Percentiles rank a stretch among this genome's conserved stretches.
Evolutionary conservation across 1,140 invertebrate species (phyloP).

Genomic region (Trichonephila clavata): DNA sequence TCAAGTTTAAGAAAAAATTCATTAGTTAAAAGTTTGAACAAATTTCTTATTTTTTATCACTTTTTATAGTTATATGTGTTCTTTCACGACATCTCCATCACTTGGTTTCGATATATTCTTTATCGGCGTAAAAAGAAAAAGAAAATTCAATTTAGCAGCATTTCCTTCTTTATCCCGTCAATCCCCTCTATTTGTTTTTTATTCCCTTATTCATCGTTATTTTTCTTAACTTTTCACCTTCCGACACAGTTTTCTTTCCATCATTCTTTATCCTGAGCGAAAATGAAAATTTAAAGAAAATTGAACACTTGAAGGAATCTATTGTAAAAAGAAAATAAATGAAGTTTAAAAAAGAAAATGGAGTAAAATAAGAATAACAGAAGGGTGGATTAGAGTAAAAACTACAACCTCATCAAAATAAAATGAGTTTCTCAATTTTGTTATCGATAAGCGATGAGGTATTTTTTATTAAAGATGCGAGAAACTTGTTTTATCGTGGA

Average conservation of each 20-base stretch:
- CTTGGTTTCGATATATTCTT: neutral
- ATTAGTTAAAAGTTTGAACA: neutral
- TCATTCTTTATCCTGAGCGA: neutral
- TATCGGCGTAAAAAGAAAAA: neutral
- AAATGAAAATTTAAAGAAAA: conserved; percentile 18
- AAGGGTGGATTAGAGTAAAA: neutral
- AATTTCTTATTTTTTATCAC: neutral
- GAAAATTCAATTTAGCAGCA: neutral
- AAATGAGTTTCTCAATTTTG: neutral
- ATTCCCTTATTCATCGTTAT: conserved; percentile 19
- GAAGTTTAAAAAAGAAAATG: neutral
- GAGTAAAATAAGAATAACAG: neutral
- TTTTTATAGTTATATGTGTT: neutral
- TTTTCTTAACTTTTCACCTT: conserved; percentile 28
- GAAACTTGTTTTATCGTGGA: neutral
- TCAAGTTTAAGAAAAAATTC: neutral
- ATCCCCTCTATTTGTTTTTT: neutral
- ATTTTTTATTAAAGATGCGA: neutral
- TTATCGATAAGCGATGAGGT: neutral
- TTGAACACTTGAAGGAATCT: neutral
- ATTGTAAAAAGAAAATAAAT: neutral
- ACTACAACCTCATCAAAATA: neutral
- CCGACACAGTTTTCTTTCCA: neutral
- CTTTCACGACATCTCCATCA: neutral
- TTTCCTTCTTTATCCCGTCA: neutral